Conservation (phyloP, 2,888 invertebrate genomes). For the Glomeris marginata region DNA sequence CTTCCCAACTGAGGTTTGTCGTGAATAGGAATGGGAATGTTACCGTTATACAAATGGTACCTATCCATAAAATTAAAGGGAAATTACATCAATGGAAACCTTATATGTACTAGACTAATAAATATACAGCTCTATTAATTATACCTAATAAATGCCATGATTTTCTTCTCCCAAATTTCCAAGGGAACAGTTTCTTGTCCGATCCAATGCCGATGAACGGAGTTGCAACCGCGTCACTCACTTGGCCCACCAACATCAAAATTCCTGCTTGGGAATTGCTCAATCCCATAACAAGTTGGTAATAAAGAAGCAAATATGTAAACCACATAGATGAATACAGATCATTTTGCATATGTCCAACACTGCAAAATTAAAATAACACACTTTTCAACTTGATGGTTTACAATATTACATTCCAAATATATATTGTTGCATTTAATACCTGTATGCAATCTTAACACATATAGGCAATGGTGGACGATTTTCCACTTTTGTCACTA, state of each 20-base stretch:
- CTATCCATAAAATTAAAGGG: no score
- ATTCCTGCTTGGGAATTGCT: conserved; percentile 3
- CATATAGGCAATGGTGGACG: no score
- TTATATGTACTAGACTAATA: no score
- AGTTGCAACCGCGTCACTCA: conserved; percentile 35
- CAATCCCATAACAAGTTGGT: conserved; percentile 40
- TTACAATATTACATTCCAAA: no score
- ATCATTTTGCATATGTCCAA: conserved; percentile 83
- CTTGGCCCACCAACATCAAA: conserved; percentile 11
- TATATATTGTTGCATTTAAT: no score
- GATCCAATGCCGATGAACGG: conserved; percentile 36
- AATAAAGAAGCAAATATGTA: conserved; percentile 72
- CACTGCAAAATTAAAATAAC: no score
- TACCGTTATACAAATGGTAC: conserved; percentile 54
- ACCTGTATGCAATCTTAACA: no score
- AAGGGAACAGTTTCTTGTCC: conserved; percentile 23
- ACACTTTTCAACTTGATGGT: no score
- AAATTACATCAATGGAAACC: no score
- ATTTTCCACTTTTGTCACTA: no score
- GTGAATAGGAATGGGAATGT: conserved; percentile 81
- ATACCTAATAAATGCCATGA: conserved; percentile 37
- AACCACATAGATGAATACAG: conserved; percentile 91
- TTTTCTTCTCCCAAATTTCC: conserved; percentile 31
- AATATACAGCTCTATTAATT: no score
- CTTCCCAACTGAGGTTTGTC: conserved; percentile 50